These are phyloP conservation scores for Agriopis leucophaearia DNA, from an alignment of 2,888 invertebrate genomes.

Conservation along the genomic window DNA sequence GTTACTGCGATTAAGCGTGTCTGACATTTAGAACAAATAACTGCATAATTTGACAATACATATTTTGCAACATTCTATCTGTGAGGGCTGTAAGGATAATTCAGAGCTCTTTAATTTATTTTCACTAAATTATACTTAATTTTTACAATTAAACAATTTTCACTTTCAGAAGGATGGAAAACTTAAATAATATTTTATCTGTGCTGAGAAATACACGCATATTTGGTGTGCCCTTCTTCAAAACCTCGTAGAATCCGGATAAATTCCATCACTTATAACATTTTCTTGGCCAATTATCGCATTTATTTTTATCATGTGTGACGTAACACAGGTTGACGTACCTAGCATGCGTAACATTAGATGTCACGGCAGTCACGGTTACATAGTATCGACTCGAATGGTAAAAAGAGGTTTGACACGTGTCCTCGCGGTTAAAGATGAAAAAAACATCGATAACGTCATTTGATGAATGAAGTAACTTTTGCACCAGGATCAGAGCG, in stretches of 20 bases:
- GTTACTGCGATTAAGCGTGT: background rate
- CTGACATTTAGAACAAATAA: slow-evolving; percentile 9
- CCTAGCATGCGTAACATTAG: slow-evolving; percentile 23
- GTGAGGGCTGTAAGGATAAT: too few species aligned
- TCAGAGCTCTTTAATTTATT: too few species aligned
- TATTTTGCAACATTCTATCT: background rate
- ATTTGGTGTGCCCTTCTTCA: slow-evolving; percentile 2
- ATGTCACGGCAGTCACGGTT: slow-evolving; percentile 37
- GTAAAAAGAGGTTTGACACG: slow-evolving; percentile 6
- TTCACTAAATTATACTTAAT: too few species aligned
- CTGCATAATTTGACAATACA: slow-evolving; percentile 14
- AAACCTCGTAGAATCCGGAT: slow-evolving; percentile 28
- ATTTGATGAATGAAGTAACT: too few species aligned
- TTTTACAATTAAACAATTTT: too few species aligned
- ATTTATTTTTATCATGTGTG: slow-evolving; percentile 30
- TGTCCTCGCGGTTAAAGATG: slow-evolving; percentile 15
- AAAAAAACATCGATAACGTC: background rate
- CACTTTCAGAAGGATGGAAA: too few species aligned
- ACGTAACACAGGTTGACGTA: slow-evolving; percentile 26
- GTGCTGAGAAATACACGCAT: background rate
- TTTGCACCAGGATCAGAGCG: too few species aligned
- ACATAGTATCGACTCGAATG: slow-evolving; percentile 12
- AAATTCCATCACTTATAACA: slow-evolving; percentile 23
- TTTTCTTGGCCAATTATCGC: slow-evolving; percentile 35
- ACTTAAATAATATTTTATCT: background rate